A percentile compares a stretch with the other conserved stretches of the same genome.
phyloP scores from a whole-genome alignment of 2,888 invertebrate genomes.

The Apodemia zela region DNA sequence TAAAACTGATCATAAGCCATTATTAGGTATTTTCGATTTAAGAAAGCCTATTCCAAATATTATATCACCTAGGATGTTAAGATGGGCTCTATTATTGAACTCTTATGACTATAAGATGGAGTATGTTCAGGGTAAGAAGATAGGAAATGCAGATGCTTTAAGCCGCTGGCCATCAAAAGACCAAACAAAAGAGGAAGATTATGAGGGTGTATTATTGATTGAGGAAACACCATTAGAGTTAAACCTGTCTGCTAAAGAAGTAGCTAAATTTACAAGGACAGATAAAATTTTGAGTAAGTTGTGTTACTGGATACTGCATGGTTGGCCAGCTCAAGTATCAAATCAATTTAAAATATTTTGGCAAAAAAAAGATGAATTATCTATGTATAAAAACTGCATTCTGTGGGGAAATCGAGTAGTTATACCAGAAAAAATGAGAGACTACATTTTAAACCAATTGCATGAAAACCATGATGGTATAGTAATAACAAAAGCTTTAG shows the following conservation, averaged over 20 bases:
- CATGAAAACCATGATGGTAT: too few species aligned
- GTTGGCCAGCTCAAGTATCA: neutral
- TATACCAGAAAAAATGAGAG: neutral
- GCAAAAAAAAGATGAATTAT: neutral
- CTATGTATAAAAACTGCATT: neutral
- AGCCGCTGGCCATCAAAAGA: neutral
- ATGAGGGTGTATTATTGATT: neutral
- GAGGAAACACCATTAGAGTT: neutral
- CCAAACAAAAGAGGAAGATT: neutral
- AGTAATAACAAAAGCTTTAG: too few species aligned
- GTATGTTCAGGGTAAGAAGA: too few species aligned
- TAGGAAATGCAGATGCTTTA: too few species aligned
- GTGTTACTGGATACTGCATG: constrained; percentile 1
- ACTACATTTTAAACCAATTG: too few species aligned
- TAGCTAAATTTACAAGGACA: neutral
- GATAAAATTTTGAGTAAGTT: neutral
- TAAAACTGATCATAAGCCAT: neutral
- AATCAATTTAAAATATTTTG: neutral
- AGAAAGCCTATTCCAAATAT: too few species aligned
- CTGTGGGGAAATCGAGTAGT: neutral
- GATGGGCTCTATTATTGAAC: too few species aligned
- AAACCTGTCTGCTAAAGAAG: neutral
- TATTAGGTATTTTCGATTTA: too few species aligned
- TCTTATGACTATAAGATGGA: too few species aligned
- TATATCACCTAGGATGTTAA: too few species aligned